A percentile compares a stretch with the other conserved stretches of the same genome.
These are phyloP conservation scores for Chymomyza procnemis DNA, from an alignment of 2,888 invertebrate genomes.

Conservation along the genomic window DNA sequence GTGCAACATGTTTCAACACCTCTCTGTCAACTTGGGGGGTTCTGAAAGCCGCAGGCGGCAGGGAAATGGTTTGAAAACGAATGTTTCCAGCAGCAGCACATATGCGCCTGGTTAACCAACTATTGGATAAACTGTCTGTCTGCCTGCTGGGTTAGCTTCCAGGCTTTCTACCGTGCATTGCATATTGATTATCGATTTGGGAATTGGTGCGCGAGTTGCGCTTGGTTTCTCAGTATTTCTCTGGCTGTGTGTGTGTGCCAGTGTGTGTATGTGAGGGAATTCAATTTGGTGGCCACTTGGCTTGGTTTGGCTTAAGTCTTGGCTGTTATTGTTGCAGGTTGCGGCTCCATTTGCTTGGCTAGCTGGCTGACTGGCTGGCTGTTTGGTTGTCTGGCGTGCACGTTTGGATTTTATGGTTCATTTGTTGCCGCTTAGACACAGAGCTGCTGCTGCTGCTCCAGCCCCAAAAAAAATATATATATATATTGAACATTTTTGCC, in stretches of 20 bases:
- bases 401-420: constrained; percentile 65
- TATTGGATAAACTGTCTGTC: not conserved
- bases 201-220: constrained; percentile 57
- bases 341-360: constrained; percentile 27
- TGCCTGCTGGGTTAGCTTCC: not conserved
- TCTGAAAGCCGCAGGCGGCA: constrained; percentile 44
- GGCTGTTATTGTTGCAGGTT: constrained; percentile 9
- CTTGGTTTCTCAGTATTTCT: constrained; percentile 1
- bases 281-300: constrained; percentile 70
- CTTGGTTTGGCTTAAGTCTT: constrained; percentile 39
- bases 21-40: constrained; percentile 13
- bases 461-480: not conserved
- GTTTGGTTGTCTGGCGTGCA: constrained; percentile 49
- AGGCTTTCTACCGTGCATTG: constrained; percentile 14
- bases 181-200: constrained; percentile 79
- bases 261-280: constrained; percentile 42
- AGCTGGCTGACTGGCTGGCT: constrained; percentile 34
- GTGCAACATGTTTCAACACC: not conserved
- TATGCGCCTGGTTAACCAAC: constrained; percentile 34
- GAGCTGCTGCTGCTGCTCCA: not conserved
- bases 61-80: not conserved
- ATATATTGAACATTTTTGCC: constrained; percentile 5
- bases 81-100: not conserved
- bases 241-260: constrained; percentile 26
- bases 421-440: constrained; percentile 55